Conservation (phyloP, 2,888 invertebrate genomes). For the Protonemura montana region DNA sequence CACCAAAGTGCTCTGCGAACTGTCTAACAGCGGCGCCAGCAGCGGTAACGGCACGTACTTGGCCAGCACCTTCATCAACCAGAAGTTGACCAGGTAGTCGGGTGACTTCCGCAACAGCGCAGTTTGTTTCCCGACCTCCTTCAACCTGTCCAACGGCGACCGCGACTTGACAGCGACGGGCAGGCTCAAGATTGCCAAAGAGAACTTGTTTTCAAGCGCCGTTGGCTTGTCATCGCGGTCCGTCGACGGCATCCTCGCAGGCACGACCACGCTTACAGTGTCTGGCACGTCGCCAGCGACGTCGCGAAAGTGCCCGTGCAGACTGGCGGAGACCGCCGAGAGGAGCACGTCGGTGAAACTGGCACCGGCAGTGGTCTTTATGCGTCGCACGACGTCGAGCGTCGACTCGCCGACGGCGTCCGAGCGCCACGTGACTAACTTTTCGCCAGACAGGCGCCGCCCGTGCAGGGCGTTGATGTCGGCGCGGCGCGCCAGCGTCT, state of each 20-base stretch:
- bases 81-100: constrained; percentile 63
- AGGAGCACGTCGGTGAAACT: constrained; percentile 62
- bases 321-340: constrained; percentile 61
- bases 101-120: constrained; percentile 57
- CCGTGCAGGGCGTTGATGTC: constrained; percentile 60
- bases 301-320: constrained; percentile 59
- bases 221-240: background rate
- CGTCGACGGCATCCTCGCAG: constrained; percentile 54
- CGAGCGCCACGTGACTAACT: constrained; percentile 58
- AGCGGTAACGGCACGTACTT: constrained; percentile 60
- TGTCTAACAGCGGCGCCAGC: constrained; percentile 58
- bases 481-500: constrained; percentile 50
- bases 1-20: constrained; percentile 62
- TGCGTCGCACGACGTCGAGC: constrained; percentile 57
- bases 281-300: constrained; percentile 51
- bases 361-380: constrained; percentile 56
- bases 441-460: constrained; percentile 59
- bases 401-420: constrained; percentile 56
- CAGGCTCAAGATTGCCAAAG: constrained; percentile 62
- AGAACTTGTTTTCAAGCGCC: constrained; percentile 61
- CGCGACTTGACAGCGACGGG: constrained; percentile 55
- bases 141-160: constrained; percentile 52
- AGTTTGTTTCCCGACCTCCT: constrained; percentile 57
- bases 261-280: constrained; percentile 55
- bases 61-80: constrained; percentile 60